phyloP scores from a whole-genome alignment of 1,140 invertebrate species.

The Oryctes rhinoceros region DNA sequence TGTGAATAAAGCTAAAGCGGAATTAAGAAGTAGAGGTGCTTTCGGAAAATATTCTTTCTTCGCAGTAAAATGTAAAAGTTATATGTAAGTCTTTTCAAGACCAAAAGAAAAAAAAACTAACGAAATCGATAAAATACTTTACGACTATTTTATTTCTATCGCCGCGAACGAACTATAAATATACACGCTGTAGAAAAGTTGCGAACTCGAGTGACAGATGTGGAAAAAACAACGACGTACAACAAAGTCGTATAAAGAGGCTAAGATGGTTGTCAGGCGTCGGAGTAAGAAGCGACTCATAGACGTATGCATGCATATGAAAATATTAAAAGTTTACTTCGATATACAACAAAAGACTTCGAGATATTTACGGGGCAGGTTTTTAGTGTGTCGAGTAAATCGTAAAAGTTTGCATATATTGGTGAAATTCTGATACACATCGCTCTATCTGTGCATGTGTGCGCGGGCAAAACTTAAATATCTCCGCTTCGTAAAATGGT shows the following conservation, averaged over 20 bases:
- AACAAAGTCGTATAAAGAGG: background rate
- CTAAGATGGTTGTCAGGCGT: background rate
- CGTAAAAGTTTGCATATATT: conserved; percentile 30
- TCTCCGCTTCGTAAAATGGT: background rate
- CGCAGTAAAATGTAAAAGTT: background rate
- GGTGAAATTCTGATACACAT: conserved; percentile 29
- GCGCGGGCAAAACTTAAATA: conserved; percentile 14
- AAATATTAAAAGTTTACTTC: conserved; percentile 28
- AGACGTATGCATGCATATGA: background rate
- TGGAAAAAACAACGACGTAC: background rate
- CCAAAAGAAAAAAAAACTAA: background rate
- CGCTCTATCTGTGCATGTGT: background rate
- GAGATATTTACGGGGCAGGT: conserved; percentile 19
- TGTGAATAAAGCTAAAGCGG: no score
- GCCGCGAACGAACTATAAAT: background rate
- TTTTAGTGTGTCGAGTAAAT: conserved; percentile 19
- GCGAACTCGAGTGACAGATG: background rate
- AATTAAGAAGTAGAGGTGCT: no score
- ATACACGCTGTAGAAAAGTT: background rate
- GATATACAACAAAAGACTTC: conserved; percentile 26
- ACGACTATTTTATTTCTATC: conserved; percentile 22
- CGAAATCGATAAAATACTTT: conserved; percentile 32
- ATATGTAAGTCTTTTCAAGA: background rate
- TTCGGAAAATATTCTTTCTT: no score
- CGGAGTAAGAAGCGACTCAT: background rate